Evolutionary conservation across 2,888 invertebrate genomes (phyloP).

Genomic region (Exocentrus adspersus): DNA sequence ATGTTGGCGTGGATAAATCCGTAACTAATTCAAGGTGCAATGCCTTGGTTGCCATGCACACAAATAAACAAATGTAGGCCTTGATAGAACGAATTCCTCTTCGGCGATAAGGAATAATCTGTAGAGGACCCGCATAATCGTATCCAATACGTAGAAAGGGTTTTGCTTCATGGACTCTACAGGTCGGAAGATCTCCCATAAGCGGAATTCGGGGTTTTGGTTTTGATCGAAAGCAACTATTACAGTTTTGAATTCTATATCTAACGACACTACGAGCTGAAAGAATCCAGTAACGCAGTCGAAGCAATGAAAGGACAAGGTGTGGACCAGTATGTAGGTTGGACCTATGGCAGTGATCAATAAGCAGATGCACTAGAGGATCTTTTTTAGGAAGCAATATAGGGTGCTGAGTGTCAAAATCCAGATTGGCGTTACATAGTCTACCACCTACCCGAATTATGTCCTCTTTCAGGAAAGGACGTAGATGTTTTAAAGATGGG

Average conservation of each 20-base stretch:
- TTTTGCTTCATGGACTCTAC: background rate
- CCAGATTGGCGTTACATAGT: background rate
- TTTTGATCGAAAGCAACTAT: conserved; percentile 19
- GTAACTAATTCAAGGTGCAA: conserved; percentile 15
- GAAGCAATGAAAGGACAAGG: background rate
- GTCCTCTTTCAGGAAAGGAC: background rate
- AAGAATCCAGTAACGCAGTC: background rate
- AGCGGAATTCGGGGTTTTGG: conserved; percentile 6
- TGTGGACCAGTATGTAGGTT: background rate
- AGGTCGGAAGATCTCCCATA: conserved; percentile 11
- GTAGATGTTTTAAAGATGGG: background rate
- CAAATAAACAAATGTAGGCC: conserved; percentile 7
- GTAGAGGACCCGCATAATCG: conserved; percentile 14
- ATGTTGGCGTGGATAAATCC: conserved; percentile 14
- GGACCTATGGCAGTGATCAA: background rate
- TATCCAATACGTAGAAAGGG: conserved; percentile 1
- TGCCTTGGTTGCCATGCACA: conserved; percentile 22
- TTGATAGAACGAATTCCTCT: background rate
- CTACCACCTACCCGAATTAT: background rate
- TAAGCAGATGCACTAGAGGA: background rate
- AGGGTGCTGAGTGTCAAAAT: background rate
- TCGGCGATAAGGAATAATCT: conserved; percentile 1
- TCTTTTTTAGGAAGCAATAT: conserved; percentile 1
- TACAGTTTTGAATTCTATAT: conserved; percentile 3
- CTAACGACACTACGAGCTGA: background rate